Evolutionary conservation across 1,140 invertebrate genomes (phyloP), one percentile per base, ranked within the genome.

Genomic region (Drosophila ogumai): DNA sequence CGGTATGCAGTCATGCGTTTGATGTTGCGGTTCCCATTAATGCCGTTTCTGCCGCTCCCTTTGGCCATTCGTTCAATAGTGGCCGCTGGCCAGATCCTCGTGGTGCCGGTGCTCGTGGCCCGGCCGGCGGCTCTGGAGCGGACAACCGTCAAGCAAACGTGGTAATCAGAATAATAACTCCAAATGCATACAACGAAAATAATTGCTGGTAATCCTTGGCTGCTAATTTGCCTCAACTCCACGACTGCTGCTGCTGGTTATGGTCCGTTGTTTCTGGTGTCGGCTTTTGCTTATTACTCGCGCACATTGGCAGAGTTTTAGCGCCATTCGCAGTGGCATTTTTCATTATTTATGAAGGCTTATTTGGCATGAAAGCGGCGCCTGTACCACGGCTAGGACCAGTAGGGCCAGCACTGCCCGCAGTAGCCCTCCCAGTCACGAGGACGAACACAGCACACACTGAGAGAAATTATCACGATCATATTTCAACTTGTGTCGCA

Each of bases 171-270:
- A 82, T 88, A 88, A 88, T 88, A 77, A 71, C 68, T 81, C 60
- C 80, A 82, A 88, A 81, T 88, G 84, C 84, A 88, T 82, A 82
- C 80, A 88, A 87, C 76, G 73, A 82, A 82, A 88, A 88, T 82
- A 88, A 82, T 82, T 88, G 84, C 80, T 77, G 84, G 84, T 88
- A 88, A 88, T 88, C 84, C 84, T 88, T 75, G 84, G 68, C 43
- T 82, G 87, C 84, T 88, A 82, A 88, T 88, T 88, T 88, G 58
- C 75, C 49, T 63, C 69, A 66, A 64, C 59, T 75, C 72, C 66
- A 47, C n/a, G 57, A 41, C 55, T 68, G 12, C 47, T 28, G 46
- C 31, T 46, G 58, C 58, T 47, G 34, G 40, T 65, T 71, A 49
- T 59, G 72, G 63, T 72, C 60, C 58, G 25, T 71, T 61, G 31